These are phyloP conservation scores for Lepidurus arcticus DNA, from an alignment of 1,140 invertebrate genomes.

Conservation along the genomic window DNA sequence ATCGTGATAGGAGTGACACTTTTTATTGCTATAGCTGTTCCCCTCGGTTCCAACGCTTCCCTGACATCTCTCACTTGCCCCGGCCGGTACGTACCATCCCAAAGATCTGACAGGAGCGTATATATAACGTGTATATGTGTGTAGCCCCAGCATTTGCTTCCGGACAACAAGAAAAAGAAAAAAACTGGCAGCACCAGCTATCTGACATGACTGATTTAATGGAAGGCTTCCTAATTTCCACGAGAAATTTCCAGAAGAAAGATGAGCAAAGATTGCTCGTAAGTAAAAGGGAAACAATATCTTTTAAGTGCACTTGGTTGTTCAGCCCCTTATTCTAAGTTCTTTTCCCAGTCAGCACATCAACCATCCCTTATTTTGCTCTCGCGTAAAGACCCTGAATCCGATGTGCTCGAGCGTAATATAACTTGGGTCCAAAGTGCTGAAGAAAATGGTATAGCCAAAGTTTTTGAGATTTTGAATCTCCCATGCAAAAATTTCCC, in stretches of 20 bases:
- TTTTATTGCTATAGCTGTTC: not conserved
- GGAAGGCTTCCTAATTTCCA: not conserved
- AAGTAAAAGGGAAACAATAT: not conserved
- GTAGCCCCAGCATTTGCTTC: no score
- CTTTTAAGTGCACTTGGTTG: not conserved
- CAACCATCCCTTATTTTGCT: no score
- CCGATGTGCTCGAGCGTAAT: no score
- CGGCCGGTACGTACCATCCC: not conserved
- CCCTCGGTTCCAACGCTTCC: not conserved
- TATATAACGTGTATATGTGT: not conserved
- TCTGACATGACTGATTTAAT: not conserved
- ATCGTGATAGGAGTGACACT: slow-evolving; percentile 2
- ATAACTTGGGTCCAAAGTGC: no score
- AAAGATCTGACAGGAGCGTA: slow-evolving; percentile 10
- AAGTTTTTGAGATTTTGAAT: no score
- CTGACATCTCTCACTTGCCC: not conserved
- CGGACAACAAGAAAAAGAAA: no score
- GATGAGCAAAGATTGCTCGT: no score
- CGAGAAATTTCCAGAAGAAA: not conserved
- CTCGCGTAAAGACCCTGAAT: no score
- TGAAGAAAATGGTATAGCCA: no score
- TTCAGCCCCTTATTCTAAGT: no score
- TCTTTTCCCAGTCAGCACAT: no score
- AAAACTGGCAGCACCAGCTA: not conserved
- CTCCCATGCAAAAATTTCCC: no score